phyloP scores from a whole-genome alignment of 2,113 vertebrate genomes.

The Osmerus eperlanus region DNA sequence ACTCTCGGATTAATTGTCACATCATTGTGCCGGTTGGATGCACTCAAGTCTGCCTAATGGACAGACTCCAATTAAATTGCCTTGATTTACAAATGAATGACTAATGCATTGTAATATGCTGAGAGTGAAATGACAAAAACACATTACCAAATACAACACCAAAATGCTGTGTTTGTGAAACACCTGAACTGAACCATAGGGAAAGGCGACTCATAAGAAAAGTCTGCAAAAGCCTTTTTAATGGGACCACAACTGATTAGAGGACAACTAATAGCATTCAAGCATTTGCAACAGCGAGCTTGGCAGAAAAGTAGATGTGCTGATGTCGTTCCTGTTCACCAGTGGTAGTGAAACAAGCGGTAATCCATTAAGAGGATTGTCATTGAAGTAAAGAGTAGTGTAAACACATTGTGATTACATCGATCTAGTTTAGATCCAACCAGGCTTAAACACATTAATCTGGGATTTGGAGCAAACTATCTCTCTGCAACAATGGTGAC shows the following conservation, averaged over 20 bases:
- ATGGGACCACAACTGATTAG: background rate
- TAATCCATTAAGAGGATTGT: constrained; percentile 58
- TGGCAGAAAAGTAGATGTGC: constrained; percentile 15
- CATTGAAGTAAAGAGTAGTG: constrained; percentile 12
- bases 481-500: background rate
- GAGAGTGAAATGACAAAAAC: background rate
- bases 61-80: background rate
- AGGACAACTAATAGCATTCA: background rate
- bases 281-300: background rate
- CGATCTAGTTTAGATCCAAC: constrained; percentile 33
- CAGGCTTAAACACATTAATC: constrained; percentile 23
- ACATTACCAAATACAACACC: background rate
- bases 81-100: background rate
- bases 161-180: background rate
- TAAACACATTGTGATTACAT: constrained; percentile 37
- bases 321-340: constrained; percentile 24
- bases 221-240: background rate
- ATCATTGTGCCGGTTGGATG: background rate
- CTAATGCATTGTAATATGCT: background rate
- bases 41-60: background rate
- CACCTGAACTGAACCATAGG: background rate
- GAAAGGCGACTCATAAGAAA: background rate
- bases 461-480: constrained; percentile 13
- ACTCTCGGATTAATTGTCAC: background rate
- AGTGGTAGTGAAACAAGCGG: constrained; percentile 22